Conservation (phyloP, 2,113 vertebrate genomes). For the Calidris pygmaea region DNA sequence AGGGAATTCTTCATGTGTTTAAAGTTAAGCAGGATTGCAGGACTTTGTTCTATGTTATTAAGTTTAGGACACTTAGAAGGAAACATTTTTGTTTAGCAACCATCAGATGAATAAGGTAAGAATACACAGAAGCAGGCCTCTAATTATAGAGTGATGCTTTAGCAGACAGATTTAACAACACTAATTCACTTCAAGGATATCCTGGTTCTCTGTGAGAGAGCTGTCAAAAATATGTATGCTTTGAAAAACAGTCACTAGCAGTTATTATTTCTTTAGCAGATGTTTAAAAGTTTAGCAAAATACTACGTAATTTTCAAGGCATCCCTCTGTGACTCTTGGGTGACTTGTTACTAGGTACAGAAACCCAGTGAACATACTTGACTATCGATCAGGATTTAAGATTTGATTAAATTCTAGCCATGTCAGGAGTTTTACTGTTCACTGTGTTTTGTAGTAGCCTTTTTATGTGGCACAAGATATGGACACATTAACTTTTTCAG, state of each 20-base stretch:
- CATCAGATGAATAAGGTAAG: not conserved
- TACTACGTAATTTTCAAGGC: not conserved
- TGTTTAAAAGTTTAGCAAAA: not conserved
- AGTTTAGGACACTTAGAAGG: not conserved
- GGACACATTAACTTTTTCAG: not conserved
- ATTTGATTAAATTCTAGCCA: not conserved
- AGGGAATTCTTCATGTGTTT: not conserved
- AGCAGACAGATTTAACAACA: not conserved
- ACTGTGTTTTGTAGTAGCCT: not conserved
- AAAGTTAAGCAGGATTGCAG: not conserved
- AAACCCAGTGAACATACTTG: not conserved
- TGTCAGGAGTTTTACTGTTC: not conserved
- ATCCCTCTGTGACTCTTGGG: not conserved
- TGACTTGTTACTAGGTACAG: not conserved
- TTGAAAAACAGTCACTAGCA: not conserved
- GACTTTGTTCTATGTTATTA: not conserved
- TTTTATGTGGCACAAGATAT: not conserved
- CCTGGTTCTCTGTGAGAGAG: not conserved
- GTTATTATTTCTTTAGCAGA: not conserved
- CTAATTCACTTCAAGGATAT: not conserved
- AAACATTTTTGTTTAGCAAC: not conserved
- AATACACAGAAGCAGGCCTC: not conserved
- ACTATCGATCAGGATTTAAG: not conserved
- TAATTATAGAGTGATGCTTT: not conserved
- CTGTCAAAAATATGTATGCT: not conserved